Percentiles rank a stretch among this genome's conserved stretches.
Conservation (phyloP, 2,888 invertebrate species). For the Euclidia mi region DNA sequence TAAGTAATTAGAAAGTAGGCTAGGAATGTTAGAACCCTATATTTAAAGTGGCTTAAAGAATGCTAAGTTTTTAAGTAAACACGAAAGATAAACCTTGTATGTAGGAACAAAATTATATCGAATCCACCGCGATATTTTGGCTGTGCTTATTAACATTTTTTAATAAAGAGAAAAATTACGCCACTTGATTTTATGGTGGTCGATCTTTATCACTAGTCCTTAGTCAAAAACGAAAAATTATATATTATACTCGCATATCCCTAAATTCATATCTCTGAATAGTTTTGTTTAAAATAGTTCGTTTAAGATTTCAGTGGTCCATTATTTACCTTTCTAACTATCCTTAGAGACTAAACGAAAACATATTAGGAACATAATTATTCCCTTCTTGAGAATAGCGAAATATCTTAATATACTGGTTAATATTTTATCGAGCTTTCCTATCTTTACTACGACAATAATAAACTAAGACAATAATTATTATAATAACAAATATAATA, state of each 20-base stretch:
- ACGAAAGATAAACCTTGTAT: constrained; percentile 37
- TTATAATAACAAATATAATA: constrained; percentile 35
- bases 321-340: constrained; percentile 73
- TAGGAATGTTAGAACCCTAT: constrained; percentile 39
- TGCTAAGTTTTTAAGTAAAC: constrained; percentile 55
- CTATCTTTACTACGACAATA: constrained; percentile 82
- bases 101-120: constrained; percentile 72
- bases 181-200: constrained; percentile 73
- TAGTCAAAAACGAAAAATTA: constrained; percentile 29
- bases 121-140: constrained; percentile 85
- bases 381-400: constrained; percentile 41
- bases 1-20: constrained; percentile 25
- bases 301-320: constrained; percentile 72
- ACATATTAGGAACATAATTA: constrained; percentile 49
- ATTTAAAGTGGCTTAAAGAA: constrained; percentile 39
- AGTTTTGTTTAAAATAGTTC: constrained; percentile 50
- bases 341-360: constrained; percentile 52
- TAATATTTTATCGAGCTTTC: constrained; percentile 83
- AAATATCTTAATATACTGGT: constrained; percentile 56
- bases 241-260: constrained; percentile 71
- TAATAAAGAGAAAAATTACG: constrained; percentile 52
- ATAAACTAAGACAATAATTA: constrained; percentile 74
- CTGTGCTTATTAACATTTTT: constrained; percentile 83
- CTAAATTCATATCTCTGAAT: constrained; percentile 63
- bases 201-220: constrained; percentile 45